Evolutionary conservation across 2,113 vertebrate species (phyloP).

Genomic region (Pseudorhombus dupliciocellatus): DNA sequence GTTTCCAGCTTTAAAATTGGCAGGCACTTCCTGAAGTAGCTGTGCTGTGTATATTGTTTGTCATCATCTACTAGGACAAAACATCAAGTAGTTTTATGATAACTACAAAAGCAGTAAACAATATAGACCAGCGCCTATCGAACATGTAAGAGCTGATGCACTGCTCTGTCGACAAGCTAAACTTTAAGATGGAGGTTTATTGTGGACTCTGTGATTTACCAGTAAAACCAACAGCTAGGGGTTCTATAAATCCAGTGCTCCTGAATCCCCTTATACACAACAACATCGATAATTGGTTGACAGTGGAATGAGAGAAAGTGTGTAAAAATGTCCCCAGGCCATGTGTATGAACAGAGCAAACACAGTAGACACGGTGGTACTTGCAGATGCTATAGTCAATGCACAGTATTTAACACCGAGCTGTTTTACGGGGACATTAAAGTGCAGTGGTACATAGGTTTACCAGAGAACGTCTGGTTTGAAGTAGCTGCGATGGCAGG

Average conservation of each 20-base stretch:
- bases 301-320: constrained; percentile 1
- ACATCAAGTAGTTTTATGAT: background rate
- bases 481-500: constrained; percentile 5
- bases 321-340: constrained; percentile 40
- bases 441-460: background rate
- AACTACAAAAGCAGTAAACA: background rate
- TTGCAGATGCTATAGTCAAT: constrained; percentile 23
- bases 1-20: background rate
- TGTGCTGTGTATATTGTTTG: background rate
- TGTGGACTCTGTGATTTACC: constrained; percentile 36
- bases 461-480: background rate
- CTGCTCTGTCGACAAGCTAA: constrained; percentile 7
- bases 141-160: background rate
- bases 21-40: constrained; percentile 1
- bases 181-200: constrained; percentile 26
- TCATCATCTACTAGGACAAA: background rate
- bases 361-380: constrained; percentile 27
- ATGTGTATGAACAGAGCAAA: constrained; percentile 24
- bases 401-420: constrained; percentile 40
- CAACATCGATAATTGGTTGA: constrained; percentile 11
- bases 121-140: constrained; percentile 18
- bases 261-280: constrained; percentile 16
- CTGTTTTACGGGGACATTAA: constrained; percentile 42
- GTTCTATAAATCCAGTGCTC: constrained; percentile 21
- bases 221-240: constrained; percentile 19